A percentile compares a stretch with the other conserved stretches of the same genome.
phyloP scores from a whole-genome alignment of 2,113 vertebrate genomes.

The Taurulus bubalis region DNA sequence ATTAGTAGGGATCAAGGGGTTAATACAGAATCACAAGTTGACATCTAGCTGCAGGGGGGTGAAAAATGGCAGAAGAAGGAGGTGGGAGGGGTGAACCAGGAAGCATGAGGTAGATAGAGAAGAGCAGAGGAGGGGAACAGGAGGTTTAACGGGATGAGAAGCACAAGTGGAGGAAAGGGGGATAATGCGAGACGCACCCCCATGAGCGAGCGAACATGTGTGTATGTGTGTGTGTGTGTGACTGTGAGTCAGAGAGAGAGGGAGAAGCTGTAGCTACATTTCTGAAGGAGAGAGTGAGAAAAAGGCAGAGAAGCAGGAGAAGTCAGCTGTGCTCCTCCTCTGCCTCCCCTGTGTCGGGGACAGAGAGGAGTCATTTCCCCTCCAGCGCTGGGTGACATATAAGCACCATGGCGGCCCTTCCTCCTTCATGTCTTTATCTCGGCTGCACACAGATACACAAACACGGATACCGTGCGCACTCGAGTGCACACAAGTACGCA shows the following conservation, averaged over 20 bases:
- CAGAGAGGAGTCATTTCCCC: constrained; percentile 71
- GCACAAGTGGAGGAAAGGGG: constrained; percentile 23
- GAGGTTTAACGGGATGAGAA: constrained; percentile 46
- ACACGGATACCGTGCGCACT: constrained; percentile 32
- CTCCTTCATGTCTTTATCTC: constrained; percentile 63
- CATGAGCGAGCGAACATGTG: constrained; percentile 25
- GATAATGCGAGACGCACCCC: constrained; percentile 29
- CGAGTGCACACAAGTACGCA: constrained; percentile 44
- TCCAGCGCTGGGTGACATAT: constrained; percentile 73
- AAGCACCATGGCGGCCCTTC: constrained; percentile 54
- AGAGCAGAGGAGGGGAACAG: constrained; percentile 38
- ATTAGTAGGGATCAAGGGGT: constrained; percentile 32
- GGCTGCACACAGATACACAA: constrained; percentile 55
- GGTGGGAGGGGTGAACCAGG: constrained; percentile 30
- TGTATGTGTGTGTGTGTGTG: constrained; percentile 22
- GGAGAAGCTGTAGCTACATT: constrained; percentile 61
- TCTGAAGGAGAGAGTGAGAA: constrained; percentile 62
- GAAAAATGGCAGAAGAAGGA: constrained; percentile 43
- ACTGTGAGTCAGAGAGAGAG: constrained; percentile 32
- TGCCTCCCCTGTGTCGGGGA: constrained; percentile 55
- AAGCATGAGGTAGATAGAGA: constrained; percentile 58
- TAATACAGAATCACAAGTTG: constrained; percentile 50
- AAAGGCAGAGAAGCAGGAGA: constrained; percentile 51
- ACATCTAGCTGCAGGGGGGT: constrained; percentile 55
- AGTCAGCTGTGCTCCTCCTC: constrained; percentile 63